A percentile compares a stretch with the other conserved stretches of the same genome.
Conservation (phyloP, 2,797 vertebrate genomes). For the Huso huso region DNA sequence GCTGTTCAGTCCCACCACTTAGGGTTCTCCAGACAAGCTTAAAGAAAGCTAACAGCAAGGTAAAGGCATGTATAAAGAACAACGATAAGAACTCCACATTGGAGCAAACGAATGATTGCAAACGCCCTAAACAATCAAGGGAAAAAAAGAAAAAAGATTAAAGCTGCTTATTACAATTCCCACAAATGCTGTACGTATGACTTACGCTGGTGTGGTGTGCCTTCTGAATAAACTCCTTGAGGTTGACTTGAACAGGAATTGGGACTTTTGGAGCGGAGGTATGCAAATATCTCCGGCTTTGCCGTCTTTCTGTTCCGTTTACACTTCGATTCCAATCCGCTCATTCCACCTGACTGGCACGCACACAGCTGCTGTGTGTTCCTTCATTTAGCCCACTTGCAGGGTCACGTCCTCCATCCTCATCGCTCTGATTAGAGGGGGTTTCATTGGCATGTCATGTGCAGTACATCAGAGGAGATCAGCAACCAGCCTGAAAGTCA, state of each 20-base stretch:
- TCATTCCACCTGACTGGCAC: slow-evolving; percentile 83
- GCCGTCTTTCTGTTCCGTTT: slow-evolving; percentile 53
- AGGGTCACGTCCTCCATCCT: slow-evolving; percentile 57
- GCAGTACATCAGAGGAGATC: slow-evolving; percentile 88
- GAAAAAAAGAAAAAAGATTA: too few species aligned
- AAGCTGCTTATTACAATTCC: too few species aligned
- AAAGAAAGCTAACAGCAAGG: too few species aligned
- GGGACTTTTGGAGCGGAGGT: slow-evolving; percentile 47
- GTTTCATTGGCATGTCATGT: slow-evolving; percentile 77
- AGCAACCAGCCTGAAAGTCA: slow-evolving; percentile 83
- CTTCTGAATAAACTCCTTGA: too few species aligned
- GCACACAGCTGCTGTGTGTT: slow-evolving; percentile 69
- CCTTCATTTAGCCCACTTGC: slow-evolving; percentile 52
- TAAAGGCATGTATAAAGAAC: too few species aligned
- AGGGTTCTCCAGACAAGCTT: too few species aligned
- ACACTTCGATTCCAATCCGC: slow-evolving; percentile 62
- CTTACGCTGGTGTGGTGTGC: too few species aligned
- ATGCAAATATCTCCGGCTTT: slow-evolving; percentile 52
- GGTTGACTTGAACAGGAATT: slow-evolving; percentile 36
- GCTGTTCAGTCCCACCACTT: too few species aligned
- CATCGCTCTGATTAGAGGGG: slow-evolving; percentile 72
- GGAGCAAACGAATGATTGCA: too few species aligned
- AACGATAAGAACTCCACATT: too few species aligned
- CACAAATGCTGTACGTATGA: too few species aligned
- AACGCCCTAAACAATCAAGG: too few species aligned